Evolutionary conservation across 2,888 invertebrate genomes (phyloP), one percentile per base, ranked within the genome.

Genomic region (Thereva unica): DNA sequence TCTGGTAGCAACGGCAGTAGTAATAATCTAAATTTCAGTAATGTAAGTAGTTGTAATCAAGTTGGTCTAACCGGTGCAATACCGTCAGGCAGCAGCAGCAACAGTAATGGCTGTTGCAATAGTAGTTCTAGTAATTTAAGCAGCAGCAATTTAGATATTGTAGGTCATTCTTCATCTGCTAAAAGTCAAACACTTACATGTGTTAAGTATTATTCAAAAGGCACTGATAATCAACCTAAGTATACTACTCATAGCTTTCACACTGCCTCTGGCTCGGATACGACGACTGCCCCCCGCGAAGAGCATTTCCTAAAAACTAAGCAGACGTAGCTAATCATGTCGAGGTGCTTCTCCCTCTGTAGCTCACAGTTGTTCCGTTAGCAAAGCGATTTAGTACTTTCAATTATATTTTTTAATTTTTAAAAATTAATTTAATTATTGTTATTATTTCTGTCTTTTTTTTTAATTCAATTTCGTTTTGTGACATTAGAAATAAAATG

Each of bases 231-330:
- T 54, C 64, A 64, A 45, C 38, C 38, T 47, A 64, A 64, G 23
- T 55, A 64, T 44, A 64, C 45, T 44, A 55, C 54, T 10, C 54
- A 64, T 64, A 64, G 64, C 64, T 65, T 65, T 56, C 65, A 56
- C 65, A 65, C 65, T 65, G 65, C 65, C 65, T 53, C 52, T 37
- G 42, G 50, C 8, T 23, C 49, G 10, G 50, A 61, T 50, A 41
- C 54, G n/a, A 6, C 64, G 35, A 57, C 57, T n/a, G 6, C 23
- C 6, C 10, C 52, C 34, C 54, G 64, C 8, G 64, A 64, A 47
- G 64, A 64, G 10, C 12, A 54, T 5, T 54, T 12, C 45, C 9
- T 64, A 35, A 64, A 64, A 44, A 34, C 47, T 37, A 64, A 64
- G 12, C 54, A 64, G 4, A 64, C 64, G 53, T 64, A 64, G 64